Conservation (phyloP, 2,113 vertebrate genomes). For the Lontra canadensis region DNA sequence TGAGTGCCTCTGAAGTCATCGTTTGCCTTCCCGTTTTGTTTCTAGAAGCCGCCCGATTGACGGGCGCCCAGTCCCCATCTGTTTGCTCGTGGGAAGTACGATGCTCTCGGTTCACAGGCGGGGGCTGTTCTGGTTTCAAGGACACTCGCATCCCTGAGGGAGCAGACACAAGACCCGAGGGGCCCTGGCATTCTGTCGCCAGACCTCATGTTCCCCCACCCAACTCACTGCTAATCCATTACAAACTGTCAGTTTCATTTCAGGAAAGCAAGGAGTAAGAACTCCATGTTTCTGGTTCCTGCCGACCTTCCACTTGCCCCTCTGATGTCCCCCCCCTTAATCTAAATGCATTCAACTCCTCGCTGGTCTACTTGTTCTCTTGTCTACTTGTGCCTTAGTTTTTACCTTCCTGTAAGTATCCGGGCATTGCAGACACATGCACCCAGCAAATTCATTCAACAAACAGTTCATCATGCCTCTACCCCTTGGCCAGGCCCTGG, state of each 20-base stretch:
- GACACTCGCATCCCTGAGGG: neutral
- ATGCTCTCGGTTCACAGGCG: neutral
- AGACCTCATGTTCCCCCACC: neutral
- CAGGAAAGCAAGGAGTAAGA: neutral
- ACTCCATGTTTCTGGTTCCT: neutral
- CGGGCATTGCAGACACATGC: neutral
- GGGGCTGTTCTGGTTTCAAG: neutral
- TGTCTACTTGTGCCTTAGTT: neutral
- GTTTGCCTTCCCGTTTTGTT: accelerated
- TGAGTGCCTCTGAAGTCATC: neutral
- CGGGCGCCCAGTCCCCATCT: accelerated
- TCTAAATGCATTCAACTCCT: neutral
- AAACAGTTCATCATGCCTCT: neutral
- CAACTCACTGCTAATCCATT: neutral
- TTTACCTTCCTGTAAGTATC: neutral
- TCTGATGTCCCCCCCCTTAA: neutral
- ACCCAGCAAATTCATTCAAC: neutral
- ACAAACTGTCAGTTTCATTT: neutral
- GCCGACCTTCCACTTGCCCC: neutral
- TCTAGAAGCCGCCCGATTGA: no score
- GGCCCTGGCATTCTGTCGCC: neutral
- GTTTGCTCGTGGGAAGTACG: neutral
- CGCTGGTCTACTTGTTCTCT: neutral
- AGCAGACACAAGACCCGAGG: no score
- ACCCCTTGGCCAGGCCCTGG: no score